Percentiles rank a stretch among this genome's conserved stretches.
Evolutionary conservation across 2,888 invertebrate genomes (phyloP).

Genomic region (Emmelina monodactyla): DNA sequence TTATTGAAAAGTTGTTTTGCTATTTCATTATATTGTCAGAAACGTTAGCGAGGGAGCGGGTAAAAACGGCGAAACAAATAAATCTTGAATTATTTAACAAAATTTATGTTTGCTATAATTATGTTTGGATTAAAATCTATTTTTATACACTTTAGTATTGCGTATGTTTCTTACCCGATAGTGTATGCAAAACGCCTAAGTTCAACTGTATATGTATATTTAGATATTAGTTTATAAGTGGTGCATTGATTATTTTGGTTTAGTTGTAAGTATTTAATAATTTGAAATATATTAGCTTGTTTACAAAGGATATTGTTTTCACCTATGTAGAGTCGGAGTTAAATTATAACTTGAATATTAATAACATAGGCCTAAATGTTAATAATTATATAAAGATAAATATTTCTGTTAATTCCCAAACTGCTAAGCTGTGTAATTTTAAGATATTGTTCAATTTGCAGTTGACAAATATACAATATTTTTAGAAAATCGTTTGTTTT

Average conservation of each 20-base stretch:
- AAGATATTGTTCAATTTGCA: slow-evolving; percentile 60
- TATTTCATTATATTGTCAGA: no score
- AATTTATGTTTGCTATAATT: no score
- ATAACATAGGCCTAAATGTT: slow-evolving; percentile 43
- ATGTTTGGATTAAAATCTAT: no score
- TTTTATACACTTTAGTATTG: no score
- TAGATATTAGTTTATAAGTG: slow-evolving; percentile 41
- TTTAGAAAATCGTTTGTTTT: slow-evolving; percentile 27
- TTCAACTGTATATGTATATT: slow-evolving; percentile 49
- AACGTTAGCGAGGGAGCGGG: no score
- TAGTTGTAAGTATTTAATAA: slow-evolving; percentile 26
- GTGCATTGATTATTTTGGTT: slow-evolving; percentile 41
- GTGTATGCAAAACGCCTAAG: no score
- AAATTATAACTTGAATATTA: slow-evolving; percentile 22
- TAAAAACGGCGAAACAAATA: no score
- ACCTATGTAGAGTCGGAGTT: slow-evolving; percentile 13
- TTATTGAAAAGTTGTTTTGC: no score
- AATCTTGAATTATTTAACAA: no score
- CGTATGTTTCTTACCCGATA: no score
- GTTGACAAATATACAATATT: slow-evolving; percentile 65
- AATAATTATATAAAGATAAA: slow-evolving; percentile 29
- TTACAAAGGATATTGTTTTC: slow-evolving; percentile 19
- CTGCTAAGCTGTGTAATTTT: slow-evolving; percentile 24
- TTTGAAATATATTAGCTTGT: slow-evolving; percentile 21
- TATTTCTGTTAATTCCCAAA: slow-evolving; percentile 50